phyloP scores from a whole-genome alignment of 2,888 invertebrate genomes.

The Magallana nippona region DNA sequence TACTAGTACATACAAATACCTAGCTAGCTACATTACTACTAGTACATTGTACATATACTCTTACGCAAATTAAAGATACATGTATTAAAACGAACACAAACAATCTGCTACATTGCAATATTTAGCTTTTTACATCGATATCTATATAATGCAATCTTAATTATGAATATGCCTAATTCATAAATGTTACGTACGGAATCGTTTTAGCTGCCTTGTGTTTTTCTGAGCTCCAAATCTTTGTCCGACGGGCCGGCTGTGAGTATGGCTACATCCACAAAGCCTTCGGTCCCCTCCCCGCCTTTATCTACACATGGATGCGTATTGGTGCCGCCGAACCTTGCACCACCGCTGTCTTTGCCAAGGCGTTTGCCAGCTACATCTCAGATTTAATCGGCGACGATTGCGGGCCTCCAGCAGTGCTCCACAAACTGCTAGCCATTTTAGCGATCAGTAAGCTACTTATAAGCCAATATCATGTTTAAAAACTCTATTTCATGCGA shows the following conservation, averaged over 20 bases:
- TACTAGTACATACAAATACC: no score
- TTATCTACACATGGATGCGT: conserved; percentile 67
- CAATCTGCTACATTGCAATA: no score
- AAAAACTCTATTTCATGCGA: neutral
- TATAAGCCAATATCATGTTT: neutral
- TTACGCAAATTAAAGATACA: no score
- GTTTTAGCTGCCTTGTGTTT: conserved; percentile 75
- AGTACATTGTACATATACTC: no score
- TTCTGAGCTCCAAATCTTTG: conserved; percentile 64
- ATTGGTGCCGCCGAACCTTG: conserved; percentile 73
- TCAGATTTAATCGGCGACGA: conserved; percentile 60
- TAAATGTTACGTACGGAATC: no score
- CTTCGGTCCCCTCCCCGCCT: conserved; percentile 63
- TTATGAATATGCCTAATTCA: neutral
- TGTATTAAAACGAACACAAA: no score
- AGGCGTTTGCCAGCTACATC: conserved; percentile 64
- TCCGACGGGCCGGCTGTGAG: conserved; percentile 63
- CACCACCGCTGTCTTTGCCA: conserved; percentile 64
- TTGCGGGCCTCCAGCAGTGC: conserved; percentile 57
- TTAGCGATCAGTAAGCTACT: conserved; percentile 68
- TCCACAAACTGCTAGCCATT: conserved; percentile 66
- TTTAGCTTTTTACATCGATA: no score
- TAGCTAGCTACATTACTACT: no score
- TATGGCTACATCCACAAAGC: conserved; percentile 68
- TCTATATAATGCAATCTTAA: neutral